phyloP scores from a whole-genome alignment of 2,888 invertebrate genomes.

The Sinhomidia bicolor region DNA sequence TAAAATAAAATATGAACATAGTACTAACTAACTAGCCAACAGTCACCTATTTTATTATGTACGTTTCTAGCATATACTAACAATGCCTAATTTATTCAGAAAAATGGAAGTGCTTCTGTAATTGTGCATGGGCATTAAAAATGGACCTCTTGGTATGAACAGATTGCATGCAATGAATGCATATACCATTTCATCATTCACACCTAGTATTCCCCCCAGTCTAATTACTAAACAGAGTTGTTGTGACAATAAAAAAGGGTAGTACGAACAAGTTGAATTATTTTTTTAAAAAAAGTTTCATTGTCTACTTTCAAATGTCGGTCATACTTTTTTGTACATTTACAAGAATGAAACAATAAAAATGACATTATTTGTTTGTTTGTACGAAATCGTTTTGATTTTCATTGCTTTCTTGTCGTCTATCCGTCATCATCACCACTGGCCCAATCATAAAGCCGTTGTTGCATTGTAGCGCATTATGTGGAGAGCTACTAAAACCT shows the following conservation, averaged over 20 bases:
- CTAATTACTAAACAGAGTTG: not conserved
- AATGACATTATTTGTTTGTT: conserved; percentile 22
- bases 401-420: not conserved
- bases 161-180: not conserved
- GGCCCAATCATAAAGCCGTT: not conserved
- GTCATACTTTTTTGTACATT: not conserved
- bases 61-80: not conserved
- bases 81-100: conserved; percentile 6
- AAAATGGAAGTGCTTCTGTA: not conserved
- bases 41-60: too few species aligned
- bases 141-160: not conserved
- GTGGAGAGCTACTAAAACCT: too few species aligned
- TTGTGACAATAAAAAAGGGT: not conserved
- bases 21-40: not conserved
- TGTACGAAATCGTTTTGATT: conserved; percentile 21
- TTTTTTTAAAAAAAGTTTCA: not conserved
- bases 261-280: not conserved
- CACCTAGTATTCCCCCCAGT: not conserved
- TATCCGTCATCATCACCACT: conserved; percentile 11
- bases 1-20: too few species aligned
- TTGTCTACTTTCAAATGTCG: too few species aligned
- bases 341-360: not conserved
- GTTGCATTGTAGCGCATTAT: too few species aligned
- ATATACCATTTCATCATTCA: not conserved
- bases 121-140: not conserved